phyloP scores from a whole-genome alignment of 2,888 invertebrate genomes.

The Tetramorium bicarinatum region DNA sequence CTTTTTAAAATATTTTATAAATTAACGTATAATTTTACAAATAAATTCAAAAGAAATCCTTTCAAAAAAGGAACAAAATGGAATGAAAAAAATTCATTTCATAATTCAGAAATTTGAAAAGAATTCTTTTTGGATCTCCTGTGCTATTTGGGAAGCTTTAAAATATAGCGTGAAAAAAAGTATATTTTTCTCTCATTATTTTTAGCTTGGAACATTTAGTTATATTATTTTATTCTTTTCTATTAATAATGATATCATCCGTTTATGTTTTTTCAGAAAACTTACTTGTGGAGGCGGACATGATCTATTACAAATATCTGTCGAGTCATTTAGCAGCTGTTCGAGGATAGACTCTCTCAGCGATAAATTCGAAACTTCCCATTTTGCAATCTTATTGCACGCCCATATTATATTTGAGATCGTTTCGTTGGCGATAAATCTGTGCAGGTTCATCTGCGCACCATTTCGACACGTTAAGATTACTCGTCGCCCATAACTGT shows the following conservation, averaged over 20 bases:
- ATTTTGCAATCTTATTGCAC: slow-evolving; percentile 75
- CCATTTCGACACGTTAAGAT: slow-evolving; percentile 73
- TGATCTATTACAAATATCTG: slow-evolving; percentile 22
- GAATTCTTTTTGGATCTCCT: too few relatives aligned
- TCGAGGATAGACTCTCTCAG: slow-evolving; percentile 37
- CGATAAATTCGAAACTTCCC: slow-evolving; percentile 68
- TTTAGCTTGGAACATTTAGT: background rate
- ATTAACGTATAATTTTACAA: too few relatives aligned
- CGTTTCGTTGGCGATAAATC: slow-evolving; percentile 39
- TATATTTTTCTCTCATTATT: background rate
- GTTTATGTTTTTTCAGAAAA: slow-evolving; percentile 5
- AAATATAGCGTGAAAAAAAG: slow-evolving; percentile 5
- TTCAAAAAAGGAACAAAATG: too few relatives aligned
- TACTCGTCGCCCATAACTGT: slow-evolving; percentile 70
- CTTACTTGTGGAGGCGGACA: slow-evolving; percentile 33
- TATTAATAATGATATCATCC: slow-evolving; percentile 47
- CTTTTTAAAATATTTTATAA: too few relatives aligned
- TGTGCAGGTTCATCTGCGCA: slow-evolving; percentile 61
- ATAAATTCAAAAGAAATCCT: too few relatives aligned
- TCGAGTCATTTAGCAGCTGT: slow-evolving; percentile 49
- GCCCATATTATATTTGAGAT: slow-evolving; percentile 76
- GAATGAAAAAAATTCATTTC: too few relatives aligned
- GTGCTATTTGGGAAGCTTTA: background rate
- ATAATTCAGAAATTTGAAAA: too few relatives aligned
- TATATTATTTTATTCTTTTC: slow-evolving; percentile 38